Evolutionary conservation across 2,113 vertebrate species (phyloP), one percentile per base, ranked within the genome.

Genomic region (Odocoileus virginianus): DNA sequence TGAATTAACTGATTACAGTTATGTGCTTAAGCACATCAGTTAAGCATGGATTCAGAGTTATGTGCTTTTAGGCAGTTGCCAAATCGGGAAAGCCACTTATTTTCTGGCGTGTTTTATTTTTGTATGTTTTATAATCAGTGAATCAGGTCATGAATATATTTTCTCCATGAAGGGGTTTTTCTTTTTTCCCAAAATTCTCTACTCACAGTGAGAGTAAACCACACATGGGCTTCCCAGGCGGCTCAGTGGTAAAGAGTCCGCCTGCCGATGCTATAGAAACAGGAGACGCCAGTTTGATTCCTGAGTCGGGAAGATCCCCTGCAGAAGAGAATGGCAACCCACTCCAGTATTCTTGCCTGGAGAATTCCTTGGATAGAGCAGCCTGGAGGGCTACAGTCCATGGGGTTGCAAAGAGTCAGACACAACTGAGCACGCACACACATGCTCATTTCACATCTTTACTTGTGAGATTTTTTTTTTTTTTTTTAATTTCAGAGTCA

Each of bases 1-100:
- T 64, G 71, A 89, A 43, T n/a, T 95, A 76, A 96, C 25, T 96
- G 64, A 83, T 67, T 78, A 50, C 52, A 61, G 57, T 90, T 88
- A 57, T 10, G 25, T 55, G 25, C 33, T 64, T 85, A 91, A 93
- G 54, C 25, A 47, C 17, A n/a, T 94, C 36, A 57, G 45, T 83
- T 74, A 71, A 86, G 28, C 58, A 60, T 81, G 43, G 78, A 85
- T 30, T 97, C 60, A 78, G 47, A 97, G 4, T 91, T 90, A 25
- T 6, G 43, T 88, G 57, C 89, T 87, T 95, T 96, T 71, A 90
- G 85, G 21, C 54, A 78, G 30, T 81, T 84, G 40, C 43, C 21
- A 94, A 98, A 94, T 94, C 52, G 87, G 28, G 57, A 30, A 28
- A 45, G 30, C 27, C 19, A 58, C 78, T 23, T 95, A 2, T 93